phyloP scores from a whole-genome alignment of 2,888 invertebrate species.

The Hirtodrosophila histrioides region DNA sequence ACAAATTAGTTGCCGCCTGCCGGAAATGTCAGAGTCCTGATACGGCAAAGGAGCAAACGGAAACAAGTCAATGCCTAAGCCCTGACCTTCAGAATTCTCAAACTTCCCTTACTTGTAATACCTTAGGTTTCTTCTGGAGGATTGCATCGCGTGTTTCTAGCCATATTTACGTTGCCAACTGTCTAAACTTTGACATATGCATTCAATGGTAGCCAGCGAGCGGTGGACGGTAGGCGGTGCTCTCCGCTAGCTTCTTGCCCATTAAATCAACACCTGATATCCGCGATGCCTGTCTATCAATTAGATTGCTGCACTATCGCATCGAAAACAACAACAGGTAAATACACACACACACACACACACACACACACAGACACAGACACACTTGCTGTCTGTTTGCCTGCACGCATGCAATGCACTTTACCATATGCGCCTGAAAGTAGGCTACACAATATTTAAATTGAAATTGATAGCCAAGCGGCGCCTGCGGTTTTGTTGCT shows the following conservation, averaged over 20 bases:
- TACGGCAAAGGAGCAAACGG: constrained; percentile 18
- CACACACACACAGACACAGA: constrained; percentile 1
- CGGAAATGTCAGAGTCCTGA: constrained; percentile 64
- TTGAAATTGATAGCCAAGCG: constrained; percentile 71
- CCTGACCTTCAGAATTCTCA: constrained; percentile 50
- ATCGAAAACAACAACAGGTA: constrained; percentile 43
- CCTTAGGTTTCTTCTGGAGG: constrained; percentile 6
- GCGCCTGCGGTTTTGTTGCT: constrained; percentile 49
- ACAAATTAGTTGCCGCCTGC: constrained; percentile 61
- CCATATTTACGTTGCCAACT: constrained; percentile 78
- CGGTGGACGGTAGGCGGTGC: background rate
- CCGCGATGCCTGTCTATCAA: constrained; percentile 63
- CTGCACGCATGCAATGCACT: constrained; percentile 44
- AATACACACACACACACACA: constrained; percentile 31
- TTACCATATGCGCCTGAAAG: constrained; percentile 30
- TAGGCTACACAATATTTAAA: constrained; percentile 70
- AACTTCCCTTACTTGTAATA: constrained; percentile 3
- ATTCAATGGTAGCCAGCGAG: constrained; percentile 24
- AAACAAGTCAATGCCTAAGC: constrained; percentile 52
- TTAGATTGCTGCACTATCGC: constrained; percentile 57
- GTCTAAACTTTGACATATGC: constrained; percentile 80
- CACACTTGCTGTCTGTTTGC: background rate
- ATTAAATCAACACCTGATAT: constrained; percentile 61
- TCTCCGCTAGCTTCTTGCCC: constrained; percentile 8
- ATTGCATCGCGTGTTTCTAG: constrained; percentile 74